Conservation (phyloP, 2,797 vertebrate species). For the Acrossocheilus wenchowensis region DNA sequence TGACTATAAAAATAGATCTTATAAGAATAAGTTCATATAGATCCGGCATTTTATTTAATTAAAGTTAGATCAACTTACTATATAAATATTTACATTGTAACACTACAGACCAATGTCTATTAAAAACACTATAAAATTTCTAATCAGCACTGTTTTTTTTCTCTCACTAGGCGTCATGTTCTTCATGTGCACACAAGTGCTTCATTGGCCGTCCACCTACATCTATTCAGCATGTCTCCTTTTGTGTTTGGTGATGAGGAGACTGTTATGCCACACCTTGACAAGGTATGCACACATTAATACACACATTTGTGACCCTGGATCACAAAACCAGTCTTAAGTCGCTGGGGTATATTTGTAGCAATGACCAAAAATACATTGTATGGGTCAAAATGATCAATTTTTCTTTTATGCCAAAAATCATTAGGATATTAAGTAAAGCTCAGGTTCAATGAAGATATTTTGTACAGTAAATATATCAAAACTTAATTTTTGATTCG, state of each 20-base stretch:
- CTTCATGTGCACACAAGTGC: conserved; percentile 78
- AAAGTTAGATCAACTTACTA: conserved; percentile 19
- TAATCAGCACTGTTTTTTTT: conserved; percentile 17
- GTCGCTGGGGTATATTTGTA: neutral
- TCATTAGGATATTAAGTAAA: neutral
- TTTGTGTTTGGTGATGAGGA: conserved; percentile 90
- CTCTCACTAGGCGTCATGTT: conserved; percentile 81
- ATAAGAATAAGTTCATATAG: neutral
- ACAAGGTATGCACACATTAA: conserved; percentile 77
- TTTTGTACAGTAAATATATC: neutral
- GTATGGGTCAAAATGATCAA: neutral
- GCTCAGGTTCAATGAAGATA: neutral
- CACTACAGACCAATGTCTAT: neutral
- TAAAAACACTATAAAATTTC: neutral
- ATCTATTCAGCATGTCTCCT: conserved; percentile 82
- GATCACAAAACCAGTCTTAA: neutral
- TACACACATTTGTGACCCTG: neutral
- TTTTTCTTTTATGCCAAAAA: neutral
- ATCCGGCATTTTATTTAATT: neutral
- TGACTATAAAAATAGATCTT: neutral
- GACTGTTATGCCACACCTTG: conserved; percentile 80
- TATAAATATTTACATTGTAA: neutral
- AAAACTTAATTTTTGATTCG: no score
- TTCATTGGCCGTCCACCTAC: conserved; percentile 81
- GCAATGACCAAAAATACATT: neutral